A percentile compares a stretch with the other conserved stretches of the same genome.
phyloP scores from a whole-genome alignment of 2,797 vertebrate species.

The Spinibarbus caldwelli region DNA sequence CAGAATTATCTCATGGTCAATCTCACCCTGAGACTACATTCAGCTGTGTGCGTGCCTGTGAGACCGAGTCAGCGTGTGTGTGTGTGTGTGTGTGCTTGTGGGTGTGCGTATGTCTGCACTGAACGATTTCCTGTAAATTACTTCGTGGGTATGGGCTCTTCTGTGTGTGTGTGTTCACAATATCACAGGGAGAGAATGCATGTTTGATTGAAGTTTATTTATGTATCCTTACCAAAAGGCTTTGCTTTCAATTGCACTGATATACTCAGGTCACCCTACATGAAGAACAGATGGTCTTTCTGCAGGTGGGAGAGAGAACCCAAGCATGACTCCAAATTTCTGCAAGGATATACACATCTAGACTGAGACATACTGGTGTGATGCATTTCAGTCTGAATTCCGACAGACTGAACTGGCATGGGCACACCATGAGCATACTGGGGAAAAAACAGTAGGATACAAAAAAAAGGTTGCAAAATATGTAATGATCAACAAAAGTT shows the following conservation, averaged over 20 bases:
- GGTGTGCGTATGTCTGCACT: conserved; percentile 46
- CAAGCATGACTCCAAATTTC: conserved; percentile 17
- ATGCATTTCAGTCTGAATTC: conserved; percentile 24
- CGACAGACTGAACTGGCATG: neutral
- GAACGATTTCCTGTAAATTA: conserved; percentile 47
- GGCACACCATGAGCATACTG: neutral
- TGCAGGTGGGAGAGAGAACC: conserved; percentile 35
- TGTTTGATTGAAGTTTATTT: conserved; percentile 36
- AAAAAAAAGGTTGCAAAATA: no score
- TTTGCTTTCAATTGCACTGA: conserved; percentile 5
- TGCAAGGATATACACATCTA: conserved; percentile 27
- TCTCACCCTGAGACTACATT: conserved; percentile 66
- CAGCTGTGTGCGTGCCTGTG: conserved; percentile 59
- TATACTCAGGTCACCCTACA: conserved; percentile 20
- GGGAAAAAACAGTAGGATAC: neutral
- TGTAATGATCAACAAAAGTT: neutral
- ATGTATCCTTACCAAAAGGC: conserved; percentile 14
- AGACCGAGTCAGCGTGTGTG: conserved; percentile 40
- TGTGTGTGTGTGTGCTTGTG: no score
- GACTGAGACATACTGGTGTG: neutral
- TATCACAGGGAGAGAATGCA: conserved; percentile 27
- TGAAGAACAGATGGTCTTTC: conserved; percentile 33
- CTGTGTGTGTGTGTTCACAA: neutral
- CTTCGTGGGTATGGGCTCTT: conserved; percentile 21
- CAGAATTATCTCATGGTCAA: conserved; percentile 71